phyloP scores from a whole-genome alignment of 1,140 invertebrate genomes.

The Bombus huntii region DNA sequence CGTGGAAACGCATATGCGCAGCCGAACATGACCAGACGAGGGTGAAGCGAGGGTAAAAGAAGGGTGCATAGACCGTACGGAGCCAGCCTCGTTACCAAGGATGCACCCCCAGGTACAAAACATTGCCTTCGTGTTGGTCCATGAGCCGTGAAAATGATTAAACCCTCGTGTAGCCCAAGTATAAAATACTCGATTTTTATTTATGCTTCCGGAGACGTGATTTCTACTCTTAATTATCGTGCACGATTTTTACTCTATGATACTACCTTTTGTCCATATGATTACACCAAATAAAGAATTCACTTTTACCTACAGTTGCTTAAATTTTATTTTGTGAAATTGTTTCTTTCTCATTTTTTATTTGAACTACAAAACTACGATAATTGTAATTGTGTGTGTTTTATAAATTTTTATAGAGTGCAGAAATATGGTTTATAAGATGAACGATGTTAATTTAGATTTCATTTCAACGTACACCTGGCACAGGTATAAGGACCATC shows the following conservation, averaged over 20 bases:
- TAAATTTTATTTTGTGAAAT: no score
- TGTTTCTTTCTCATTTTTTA: no score
- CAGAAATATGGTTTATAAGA: no score
- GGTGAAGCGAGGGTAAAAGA: slow-evolving; percentile 41
- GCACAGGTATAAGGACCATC: no score
- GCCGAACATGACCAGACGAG: slow-evolving; percentile 33
- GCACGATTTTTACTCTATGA: neutral
- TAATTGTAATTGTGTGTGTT: no score
- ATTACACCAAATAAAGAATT: neutral
- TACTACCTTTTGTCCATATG: neutral
- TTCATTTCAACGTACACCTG: no score
- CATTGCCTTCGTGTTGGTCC: slow-evolving; percentile 18
- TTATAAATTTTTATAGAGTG: no score
- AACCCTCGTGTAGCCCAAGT: neutral
- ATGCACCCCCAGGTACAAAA: slow-evolving; percentile 35
- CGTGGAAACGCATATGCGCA: slow-evolving; percentile 20
- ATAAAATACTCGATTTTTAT: neutral
- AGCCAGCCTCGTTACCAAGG: slow-evolving; percentile 53
- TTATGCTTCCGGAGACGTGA: no score
- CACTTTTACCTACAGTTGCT: no score
- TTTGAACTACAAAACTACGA: no score
- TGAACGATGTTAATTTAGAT: no score
- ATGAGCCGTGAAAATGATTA: slow-evolving; percentile 27
- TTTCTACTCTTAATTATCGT: neutral
- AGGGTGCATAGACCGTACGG: slow-evolving; percentile 30